Evolutionary conservation across 2,113 vertebrate genomes (phyloP).

Genomic region (Cettia cetti): DNA sequence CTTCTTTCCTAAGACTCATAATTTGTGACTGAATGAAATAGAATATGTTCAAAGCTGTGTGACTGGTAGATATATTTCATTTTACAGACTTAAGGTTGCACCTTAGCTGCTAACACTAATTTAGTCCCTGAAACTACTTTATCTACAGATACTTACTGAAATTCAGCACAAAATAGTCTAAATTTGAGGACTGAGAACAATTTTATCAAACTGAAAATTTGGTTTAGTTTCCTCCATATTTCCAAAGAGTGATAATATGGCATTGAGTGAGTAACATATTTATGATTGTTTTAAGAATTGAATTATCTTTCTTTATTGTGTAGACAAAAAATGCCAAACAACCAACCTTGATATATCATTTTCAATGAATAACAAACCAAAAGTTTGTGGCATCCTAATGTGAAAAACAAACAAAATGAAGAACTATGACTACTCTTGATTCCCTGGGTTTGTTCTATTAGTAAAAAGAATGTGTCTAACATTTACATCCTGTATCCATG

Average conservation of each 20-base stretch:
- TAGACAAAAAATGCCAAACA: accelerated
- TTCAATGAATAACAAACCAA: not conserved
- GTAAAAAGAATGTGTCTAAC: not conserved
- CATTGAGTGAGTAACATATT: not conserved
- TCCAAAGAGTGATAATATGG: not conserved
- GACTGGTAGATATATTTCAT: not conserved
- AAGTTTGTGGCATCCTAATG: not conserved
- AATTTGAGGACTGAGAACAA: not conserved
- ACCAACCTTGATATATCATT: not conserved
- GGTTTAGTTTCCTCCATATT: not conserved
- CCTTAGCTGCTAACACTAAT: not conserved
- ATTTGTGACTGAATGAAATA: not conserved
- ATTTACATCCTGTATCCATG: not conserved
- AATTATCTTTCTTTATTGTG: not conserved
- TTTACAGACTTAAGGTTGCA: not conserved
- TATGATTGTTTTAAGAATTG: not conserved
- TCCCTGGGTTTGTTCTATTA: not conserved
- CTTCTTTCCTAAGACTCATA: not conserved
- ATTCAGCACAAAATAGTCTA: not conserved
- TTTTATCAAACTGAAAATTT: not conserved
- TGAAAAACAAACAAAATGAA: not conserved
- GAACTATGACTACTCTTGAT: not conserved
- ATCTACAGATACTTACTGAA: not conserved
- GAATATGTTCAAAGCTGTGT: not conserved
- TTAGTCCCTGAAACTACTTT: not conserved